Conservation (phyloP, 2,888 invertebrate genomes). For the Drosophila paranaensis region DNA sequence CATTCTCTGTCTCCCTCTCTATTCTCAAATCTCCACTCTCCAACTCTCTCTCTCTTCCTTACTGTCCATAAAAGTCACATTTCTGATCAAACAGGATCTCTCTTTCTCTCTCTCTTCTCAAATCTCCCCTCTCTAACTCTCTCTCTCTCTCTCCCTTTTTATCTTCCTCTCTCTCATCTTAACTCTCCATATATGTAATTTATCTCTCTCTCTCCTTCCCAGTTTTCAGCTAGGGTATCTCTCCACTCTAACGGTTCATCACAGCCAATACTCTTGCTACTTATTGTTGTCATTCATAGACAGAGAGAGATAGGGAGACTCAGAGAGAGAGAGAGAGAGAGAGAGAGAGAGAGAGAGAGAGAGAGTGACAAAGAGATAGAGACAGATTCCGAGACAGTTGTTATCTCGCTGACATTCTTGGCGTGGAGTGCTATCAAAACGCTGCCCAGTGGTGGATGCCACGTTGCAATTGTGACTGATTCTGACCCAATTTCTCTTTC, state of each 20-base stretch:
- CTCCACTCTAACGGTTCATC: too few relatives aligned
- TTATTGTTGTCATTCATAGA: not conserved
- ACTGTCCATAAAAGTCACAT: not conserved
- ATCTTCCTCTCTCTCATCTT: not conserved
- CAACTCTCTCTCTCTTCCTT: not conserved
- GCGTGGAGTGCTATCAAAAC: constrained; percentile 44
- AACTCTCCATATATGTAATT: too few relatives aligned
- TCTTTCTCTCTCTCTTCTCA: too few relatives aligned
- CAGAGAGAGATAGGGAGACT: not conserved
- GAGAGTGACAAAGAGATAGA: not conserved
- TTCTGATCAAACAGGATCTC: not conserved
- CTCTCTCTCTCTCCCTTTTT: not conserved
- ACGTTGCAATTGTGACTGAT: constrained; percentile 36
- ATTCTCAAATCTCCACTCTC: too few relatives aligned
- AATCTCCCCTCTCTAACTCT: not conserved
- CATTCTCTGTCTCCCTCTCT: not conserved
- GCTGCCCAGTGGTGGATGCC: constrained; percentile 32
- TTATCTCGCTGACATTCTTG: constrained; percentile 24
- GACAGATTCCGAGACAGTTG: constrained; percentile 11
- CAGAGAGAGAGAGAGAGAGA: too few relatives aligned
- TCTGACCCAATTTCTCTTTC: constrained; percentile 58
- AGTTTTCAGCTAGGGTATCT: not conserved
- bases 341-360: not conserved
- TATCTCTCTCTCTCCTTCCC: not conserved
- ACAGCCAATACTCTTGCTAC: not conserved